Evolutionary conservation across 2,797 vertebrate genomes (phyloP), one percentile per base, ranked within the genome.

Genomic region (Sciaenops ocellatus): DNA sequence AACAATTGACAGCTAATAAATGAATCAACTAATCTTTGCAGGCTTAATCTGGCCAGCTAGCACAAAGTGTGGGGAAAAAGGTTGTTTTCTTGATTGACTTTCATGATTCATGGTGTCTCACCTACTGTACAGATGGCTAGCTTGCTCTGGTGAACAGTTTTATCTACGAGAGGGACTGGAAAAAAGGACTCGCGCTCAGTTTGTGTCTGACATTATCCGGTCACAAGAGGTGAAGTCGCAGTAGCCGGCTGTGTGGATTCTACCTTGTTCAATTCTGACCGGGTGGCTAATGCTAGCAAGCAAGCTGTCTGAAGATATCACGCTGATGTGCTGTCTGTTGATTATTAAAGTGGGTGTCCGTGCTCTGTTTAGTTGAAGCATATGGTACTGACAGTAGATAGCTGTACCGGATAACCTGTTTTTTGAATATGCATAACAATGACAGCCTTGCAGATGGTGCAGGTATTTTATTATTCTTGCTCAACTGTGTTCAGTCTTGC

Each of bases 311-410:
- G 56, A 42, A 30, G 26, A 52, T 34, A 24, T 50, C 34, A 18
- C 17, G 26, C n/a, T 62, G 20, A 34, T 61, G 38, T 24, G 41
- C 47, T 18, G 42, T 44, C 41, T 63, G 41, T 61, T 42, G n/a
- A 47, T 28, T 63, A 47, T 26, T 26, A 63, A 55, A 41, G 16
- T 69, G 11, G 13, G 69, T 47, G 66, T 48, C 28, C 0, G 7
- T 41, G 11, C 28, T 63, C 62, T 65, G 42, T 56, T 46, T 17
- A 54, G 20, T 61, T 60, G 38, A 54, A 46, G 65, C 57, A 69
- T 54, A 48, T 76, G 65, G 57, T 22, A 54, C 65, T 61, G 64
- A 68, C 55, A 67, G 46, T 20, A 26, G 7, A 17, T 48, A 61
- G 26, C 26, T 76, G 5, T 54, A 34, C 38, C 34, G 41, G 42